Base-by-base conservation (phyloP, 1,140 invertebrate species). In the Ostrea edulis region DNA sequence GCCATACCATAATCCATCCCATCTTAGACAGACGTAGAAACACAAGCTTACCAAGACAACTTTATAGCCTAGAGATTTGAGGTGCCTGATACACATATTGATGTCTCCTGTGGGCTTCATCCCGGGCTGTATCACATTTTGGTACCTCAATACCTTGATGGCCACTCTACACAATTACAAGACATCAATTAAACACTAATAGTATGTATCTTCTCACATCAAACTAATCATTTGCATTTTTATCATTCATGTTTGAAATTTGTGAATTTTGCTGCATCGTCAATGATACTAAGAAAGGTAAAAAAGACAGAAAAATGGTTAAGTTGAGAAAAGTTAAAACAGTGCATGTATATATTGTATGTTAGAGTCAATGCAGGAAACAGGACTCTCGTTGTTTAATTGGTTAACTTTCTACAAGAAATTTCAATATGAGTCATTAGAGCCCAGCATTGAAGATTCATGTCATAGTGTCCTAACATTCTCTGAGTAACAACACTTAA, bases 11-110 rank as follows among this genome's bases (percentile, higher is more conserved):
- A 58, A 62, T 20, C 17, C 12, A 62, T 62, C 7, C 20, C 17
- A 20, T 81, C 25, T 9, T 81, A 12, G 20, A n/a, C 2, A 20
- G 11, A 53, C 44, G 5, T 44, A 44, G 5, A 44, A 44, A 44
- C 1, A 44, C 1, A 44, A 44, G 62, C 84, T 44, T 29, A 85
- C 84, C 35, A 62, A 29, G 0, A 62, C 53, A 35, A 85, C 54
- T 44, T 85, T 85, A 25, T 85, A 85, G 29, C 84, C 84, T 62
- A 62, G 84, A 17, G 53, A 85, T 12, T 44, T 29, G 29, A 85
- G 54, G 44, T 85, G 84, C 20, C 54, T 8, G 12, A 85, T 17
- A n/a, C 35, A 44, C 84, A 85, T 85, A 35, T 8, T 62, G 29
- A 17, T 35, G 5, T 55, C 53, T 5, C 54, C 29, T 9, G 54